Evolutionary conservation across 1,140 invertebrate species (phyloP).

Genomic region (Temnothorax curvispinosus): DNA sequence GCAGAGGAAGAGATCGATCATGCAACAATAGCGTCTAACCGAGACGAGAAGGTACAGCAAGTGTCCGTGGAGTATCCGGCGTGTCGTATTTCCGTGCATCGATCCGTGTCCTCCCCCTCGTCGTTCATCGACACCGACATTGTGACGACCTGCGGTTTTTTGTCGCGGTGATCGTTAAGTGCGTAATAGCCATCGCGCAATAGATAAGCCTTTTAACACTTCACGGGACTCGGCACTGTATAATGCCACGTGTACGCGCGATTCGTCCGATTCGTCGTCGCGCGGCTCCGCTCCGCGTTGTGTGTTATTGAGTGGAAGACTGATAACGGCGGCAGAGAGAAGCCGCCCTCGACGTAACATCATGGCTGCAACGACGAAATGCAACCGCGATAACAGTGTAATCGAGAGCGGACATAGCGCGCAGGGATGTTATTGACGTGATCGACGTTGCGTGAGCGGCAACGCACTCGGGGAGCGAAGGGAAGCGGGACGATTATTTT

Average conservation of each 20-base stretch:
- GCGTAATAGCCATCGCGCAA: constrained; percentile 27
- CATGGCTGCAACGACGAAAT: constrained; percentile 48
- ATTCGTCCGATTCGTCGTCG: neutral
- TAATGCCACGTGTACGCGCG: neutral
- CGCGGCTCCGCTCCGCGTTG: constrained; percentile 7
- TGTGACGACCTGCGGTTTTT: constrained; percentile 43
- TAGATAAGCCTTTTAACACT: constrained; percentile 62
- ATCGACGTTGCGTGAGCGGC: constrained; percentile 2
- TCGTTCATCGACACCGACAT: constrained; percentile 31
- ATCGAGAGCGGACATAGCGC: constrained; percentile 51
- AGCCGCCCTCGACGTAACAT: constrained; percentile 13
- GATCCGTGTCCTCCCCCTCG: neutral
- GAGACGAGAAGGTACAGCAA: neutral
- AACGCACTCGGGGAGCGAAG: neutral
- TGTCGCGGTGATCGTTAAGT: constrained; percentile 35
- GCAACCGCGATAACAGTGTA: constrained; percentile 63
- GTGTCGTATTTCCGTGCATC: constrained; percentile 29
- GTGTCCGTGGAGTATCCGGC: neutral
- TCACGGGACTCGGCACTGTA: neutral
- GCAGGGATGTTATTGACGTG: constrained; percentile 37
- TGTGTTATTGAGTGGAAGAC: constrained; percentile 77
- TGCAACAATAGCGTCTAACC: neutral
- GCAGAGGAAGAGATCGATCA: neutral
- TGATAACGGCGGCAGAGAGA: constrained; percentile 68
- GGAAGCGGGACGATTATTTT: constrained; percentile 9